phyloP scores from a whole-genome alignment of 2,113 vertebrate species.

The Isichthys henryi region DNA sequence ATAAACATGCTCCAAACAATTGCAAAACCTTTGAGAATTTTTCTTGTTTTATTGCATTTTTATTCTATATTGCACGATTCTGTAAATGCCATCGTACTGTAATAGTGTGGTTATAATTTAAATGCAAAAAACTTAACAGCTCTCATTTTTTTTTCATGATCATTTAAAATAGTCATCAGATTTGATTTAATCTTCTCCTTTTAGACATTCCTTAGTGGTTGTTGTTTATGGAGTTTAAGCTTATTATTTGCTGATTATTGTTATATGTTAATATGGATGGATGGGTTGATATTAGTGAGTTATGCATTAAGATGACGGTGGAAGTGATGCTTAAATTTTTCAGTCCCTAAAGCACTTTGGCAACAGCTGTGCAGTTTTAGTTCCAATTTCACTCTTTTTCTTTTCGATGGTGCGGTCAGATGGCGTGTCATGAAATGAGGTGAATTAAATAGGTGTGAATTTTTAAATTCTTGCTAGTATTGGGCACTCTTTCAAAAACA shows the following conservation, averaged over 20 bases:
- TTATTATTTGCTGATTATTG: background rate
- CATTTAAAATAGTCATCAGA: background rate
- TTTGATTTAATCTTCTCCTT: background rate
- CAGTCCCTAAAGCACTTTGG: background rate
- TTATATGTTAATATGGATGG: background rate
- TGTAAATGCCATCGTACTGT: background rate
- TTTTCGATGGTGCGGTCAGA: background rate
- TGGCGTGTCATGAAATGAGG: background rate
- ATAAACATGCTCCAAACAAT: background rate
- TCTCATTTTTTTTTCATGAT: background rate
- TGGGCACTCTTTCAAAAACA: background rate
- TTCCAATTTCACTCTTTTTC: background rate
- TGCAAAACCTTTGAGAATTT: background rate
- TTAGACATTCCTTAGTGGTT: background rate
- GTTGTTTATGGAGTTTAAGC: background rate
- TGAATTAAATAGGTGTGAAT: background rate
- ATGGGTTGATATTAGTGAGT: background rate
- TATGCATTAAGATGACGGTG: background rate
- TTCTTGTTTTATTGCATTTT: constrained; percentile 1
- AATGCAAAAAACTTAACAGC: background rate
- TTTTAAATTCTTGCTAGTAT: background rate
- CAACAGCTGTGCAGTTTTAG: background rate
- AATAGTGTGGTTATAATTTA: background rate
- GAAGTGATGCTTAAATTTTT: background rate
- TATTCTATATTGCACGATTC: background rate